Base-by-base conservation (phyloP, 1,140 invertebrate species). In the Drosophila lowei region DNA sequence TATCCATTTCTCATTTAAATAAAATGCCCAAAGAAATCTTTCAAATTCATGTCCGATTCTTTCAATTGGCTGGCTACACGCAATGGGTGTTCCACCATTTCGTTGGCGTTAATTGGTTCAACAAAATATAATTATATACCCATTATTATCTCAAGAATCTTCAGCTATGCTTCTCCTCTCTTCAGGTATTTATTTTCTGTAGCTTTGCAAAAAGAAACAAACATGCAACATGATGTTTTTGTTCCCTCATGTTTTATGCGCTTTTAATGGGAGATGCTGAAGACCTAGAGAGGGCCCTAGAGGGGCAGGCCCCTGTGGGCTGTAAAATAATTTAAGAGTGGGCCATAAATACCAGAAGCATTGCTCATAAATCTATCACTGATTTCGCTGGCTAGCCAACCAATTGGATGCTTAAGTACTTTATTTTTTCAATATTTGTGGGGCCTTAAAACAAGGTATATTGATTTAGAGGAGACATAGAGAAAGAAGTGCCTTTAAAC, bases 301-400 rank as follows among this genome's bases (percentile, higher is more conserved):
- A 41, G 62, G 52, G 48, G 42, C 15, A 11, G 41, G 50, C 18
- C 67, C 60, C 62, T 50, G 71, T 58, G 59, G 62, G 52, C 73
- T 75, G 55, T 55, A 73, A 78, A 81, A 88, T 81, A 88, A 83
- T 79, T 81, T 72, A 88, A 70, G 78, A 76, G 83, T 46, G 43
- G 64, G 50, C 74, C 34, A 62, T 86, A 88, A 88, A 88, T 85
- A 85, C 70, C 73, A 46, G 44, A 23, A 77, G 53, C 78, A 71
- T 78, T 70, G 66, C 70, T 76, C 85, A 89, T 89, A 89, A 89
- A 89, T 89, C 86, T 89, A 70, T 89, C 86, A 89, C 34, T 89
- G 66, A 73, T 81, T 83, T 44, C 52, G 66, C 56, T 64, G 56
- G 70, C 71, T 46, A 61, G 60, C 68, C 53, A 65, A 66, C 73